phyloP scores from a whole-genome alignment of 2,888 invertebrate species.

The Cephus rjabovi region DNA sequence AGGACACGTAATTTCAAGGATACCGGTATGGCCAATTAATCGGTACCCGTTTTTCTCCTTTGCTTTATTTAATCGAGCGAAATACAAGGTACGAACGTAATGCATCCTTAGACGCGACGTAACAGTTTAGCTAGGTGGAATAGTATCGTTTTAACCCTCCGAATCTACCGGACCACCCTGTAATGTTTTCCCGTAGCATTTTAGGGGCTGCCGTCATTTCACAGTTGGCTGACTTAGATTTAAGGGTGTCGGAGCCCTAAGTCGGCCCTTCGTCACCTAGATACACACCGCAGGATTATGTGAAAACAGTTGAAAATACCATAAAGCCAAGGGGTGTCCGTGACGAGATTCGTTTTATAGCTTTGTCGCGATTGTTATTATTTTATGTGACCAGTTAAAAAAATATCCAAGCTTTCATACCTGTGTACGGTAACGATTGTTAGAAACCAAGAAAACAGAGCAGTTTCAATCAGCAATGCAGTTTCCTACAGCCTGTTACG shows the following conservation, averaged over 20 bases:
- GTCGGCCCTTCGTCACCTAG: slow-evolving; percentile 9
- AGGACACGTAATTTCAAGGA: background rate
- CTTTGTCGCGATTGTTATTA: background rate
- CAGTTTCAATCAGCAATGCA: background rate
- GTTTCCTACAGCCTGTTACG: background rate
- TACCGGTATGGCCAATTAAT: background rate
- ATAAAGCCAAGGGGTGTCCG: background rate
- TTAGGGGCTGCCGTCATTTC: slow-evolving; percentile 29
- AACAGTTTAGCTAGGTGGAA: background rate
- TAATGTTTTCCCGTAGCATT: background rate
- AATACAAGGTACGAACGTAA: background rate
- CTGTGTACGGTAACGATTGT: background rate
- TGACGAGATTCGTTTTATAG: background rate
- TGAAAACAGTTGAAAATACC: slow-evolving; percentile 1
- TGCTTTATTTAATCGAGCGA: background rate
- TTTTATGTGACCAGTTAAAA: background rate
- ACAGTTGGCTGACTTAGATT: slow-evolving; percentile 37
- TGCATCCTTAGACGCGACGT: background rate
- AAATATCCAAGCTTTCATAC: background rate
- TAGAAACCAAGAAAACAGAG: background rate
- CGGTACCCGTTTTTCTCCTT: background rate
- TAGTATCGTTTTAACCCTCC: background rate
- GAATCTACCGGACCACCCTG: background rate
- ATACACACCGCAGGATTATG: slow-evolving; percentile 4
- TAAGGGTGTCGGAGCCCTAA: slow-evolving; percentile 32